Evolutionary conservation across 2,888 invertebrate genomes (phyloP), one percentile per base, ranked within the genome.

Genomic region (Brachycybe producta): DNA sequence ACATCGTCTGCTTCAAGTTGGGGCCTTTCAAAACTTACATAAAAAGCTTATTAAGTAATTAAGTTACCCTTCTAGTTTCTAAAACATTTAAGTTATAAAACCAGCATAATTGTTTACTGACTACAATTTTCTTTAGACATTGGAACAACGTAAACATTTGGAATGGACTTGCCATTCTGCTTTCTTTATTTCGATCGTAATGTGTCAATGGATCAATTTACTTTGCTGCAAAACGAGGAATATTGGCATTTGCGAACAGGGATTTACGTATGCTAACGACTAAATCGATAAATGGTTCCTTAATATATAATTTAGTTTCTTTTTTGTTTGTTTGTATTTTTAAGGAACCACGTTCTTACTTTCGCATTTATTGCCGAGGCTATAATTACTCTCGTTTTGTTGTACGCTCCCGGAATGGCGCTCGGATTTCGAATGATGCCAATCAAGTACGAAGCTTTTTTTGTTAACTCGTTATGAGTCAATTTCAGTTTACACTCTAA

Each of bases 81-180:
- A 24, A 23, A 24, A 11, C 5, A 45, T 35, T 5, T 8, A 15
- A 13, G 21, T 7, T 11, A 17, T 4, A 35, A 5, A 23, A 23
- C n/a, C 23, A 21, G 21, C 4, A 8, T n/a, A 26, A 13, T 38
- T 21, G 15, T 21, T 30, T n/a, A n/a, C n/a, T n/a, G n/a, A n/a
- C n/a, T n/a, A n/a, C n/a, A n/a, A n/a, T n/a, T n/a, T n/a, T n/a
- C n/a, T n/a, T n/a, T 35, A 53, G 53, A 55, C 54, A 3, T 52
- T 48, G 27, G 52, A 54, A 27, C 49, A 49, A 26, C 41, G 55
- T 1, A 49, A 50, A 42, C 17, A 43, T 19, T 39, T 55, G 24
- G 54, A 55, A 47, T 55, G 49, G 44, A 52, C 53, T 21, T 46
- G 48, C 21, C 55, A 55, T 32, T 50, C 55, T 3, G 55, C 50